Percentiles rank a stretch among this genome's conserved stretches.
phyloP scores from a whole-genome alignment of 2,797 vertebrate genomes.

The Hafferia zeledoni region DNA sequence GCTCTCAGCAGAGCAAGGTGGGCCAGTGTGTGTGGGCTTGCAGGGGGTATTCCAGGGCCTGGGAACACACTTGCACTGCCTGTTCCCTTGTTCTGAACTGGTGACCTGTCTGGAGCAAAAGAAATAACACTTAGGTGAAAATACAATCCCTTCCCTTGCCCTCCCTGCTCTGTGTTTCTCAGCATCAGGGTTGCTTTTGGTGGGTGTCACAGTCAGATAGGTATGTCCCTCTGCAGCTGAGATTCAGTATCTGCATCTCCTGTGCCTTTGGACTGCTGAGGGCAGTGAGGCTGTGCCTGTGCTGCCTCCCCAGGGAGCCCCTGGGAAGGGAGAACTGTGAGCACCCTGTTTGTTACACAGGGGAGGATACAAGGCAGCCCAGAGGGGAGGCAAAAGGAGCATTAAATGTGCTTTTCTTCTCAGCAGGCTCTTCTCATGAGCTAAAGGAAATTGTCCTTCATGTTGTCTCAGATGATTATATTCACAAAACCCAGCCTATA shows the following conservation, averaged over 20 bases:
- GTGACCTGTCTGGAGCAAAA: neutral
- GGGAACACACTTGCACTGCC: neutral
- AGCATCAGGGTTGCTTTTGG: neutral
- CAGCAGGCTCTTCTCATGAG: neutral
- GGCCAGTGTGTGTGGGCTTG: neutral
- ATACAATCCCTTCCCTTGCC: neutral
- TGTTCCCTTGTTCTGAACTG: neutral
- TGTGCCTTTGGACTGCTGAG: neutral
- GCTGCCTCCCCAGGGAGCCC: neutral
- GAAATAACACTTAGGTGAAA: neutral
- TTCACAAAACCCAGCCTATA: neutral
- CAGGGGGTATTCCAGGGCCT: neutral
- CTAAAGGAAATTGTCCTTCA: neutral
- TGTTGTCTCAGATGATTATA: neutral
- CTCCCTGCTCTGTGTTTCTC: neutral
- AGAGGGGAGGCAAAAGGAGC: neutral
- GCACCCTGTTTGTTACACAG: neutral
- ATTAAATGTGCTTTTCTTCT: neutral
- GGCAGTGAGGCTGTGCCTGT: neutral
- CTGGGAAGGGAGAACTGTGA: neutral
- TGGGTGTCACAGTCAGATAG: neutral
- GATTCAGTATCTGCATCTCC: neutral
- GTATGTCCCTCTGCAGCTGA: neutral
- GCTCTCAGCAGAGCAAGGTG: neutral
- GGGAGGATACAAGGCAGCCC: neutral